Evolutionary conservation across 1,140 invertebrate genomes (phyloP), one percentile per base, ranked within the genome.

Genomic region (Oncopeltus fasciatus): DNA sequence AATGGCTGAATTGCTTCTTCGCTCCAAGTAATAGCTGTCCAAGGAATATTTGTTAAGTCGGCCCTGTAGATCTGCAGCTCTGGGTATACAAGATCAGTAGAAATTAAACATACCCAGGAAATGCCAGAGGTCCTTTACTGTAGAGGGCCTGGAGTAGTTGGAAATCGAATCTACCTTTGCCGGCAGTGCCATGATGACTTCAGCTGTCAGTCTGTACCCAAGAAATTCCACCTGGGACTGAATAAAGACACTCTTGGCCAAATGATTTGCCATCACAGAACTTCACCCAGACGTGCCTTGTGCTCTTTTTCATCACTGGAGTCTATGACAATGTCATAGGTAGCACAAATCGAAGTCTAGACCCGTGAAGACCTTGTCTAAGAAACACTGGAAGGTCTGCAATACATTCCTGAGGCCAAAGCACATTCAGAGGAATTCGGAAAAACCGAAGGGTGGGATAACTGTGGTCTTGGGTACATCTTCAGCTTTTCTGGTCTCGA

Each of bases 51-150:
- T 21, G 56, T 64, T 65, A 9, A 73, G 64, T 14, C 62, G 59
- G 11, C 33, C 33, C 16, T 38, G 33, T 9, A 38, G 5, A 44
- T 46, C 62, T 72, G 70, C 26, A 43, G 31, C 27, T 68, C 29
- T 8, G 71, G 67, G 69, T 1, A 73, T 59, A 57, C 67, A 72
- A 20, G 65, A 47, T 12, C 68, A 59, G 61, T 74, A 74, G 67
- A 72, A 75, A 57, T 74, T 75, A 0, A 74, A 51, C 67, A 74
- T 72, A 0, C 72, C 75, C 1, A 77, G 57, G 63, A 77, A 78
- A 12, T 68, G 59, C 33, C n/a, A n/a, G n/a, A n/a, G n/a, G n/a
- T n/a, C n/a, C n/a, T n/a, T n/a, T n/a, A n/a, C n/a, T n/a, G n/a
- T n/a, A 60, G 5, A 71, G 65, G 8, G 62, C 28, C 58, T 75